These are phyloP conservation scores for Bovichtus diacanthus DNA, from an alignment of 2,797 vertebrate species.

Conservation along the genomic window DNA sequence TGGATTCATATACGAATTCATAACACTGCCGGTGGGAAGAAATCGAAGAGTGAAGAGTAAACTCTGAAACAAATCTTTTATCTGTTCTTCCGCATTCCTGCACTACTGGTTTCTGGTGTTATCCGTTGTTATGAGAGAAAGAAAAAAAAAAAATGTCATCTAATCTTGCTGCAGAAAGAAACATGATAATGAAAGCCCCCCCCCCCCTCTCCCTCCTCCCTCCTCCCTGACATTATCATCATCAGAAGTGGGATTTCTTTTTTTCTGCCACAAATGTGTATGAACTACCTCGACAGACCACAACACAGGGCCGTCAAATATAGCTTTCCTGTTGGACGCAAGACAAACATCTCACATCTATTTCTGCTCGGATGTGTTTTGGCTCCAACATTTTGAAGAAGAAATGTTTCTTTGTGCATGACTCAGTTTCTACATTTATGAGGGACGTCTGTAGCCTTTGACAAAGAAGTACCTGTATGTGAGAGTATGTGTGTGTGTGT, in stretches of 20 bases:
- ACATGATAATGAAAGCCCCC: conserved; percentile 12
- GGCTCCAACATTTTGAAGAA: not conserved
- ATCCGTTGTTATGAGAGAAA: not conserved
- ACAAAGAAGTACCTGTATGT: not conserved
- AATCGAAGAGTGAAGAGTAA: not conserved
- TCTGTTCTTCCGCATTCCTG: not conserved
- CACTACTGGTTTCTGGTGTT: not conserved
- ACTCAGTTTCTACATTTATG: not conserved
- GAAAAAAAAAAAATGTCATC: conserved; percentile 6
- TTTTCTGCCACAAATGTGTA: not conserved
- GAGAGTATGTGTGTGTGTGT: no score
- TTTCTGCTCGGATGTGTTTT: conserved; percentile 8
- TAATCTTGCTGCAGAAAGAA: not conserved
- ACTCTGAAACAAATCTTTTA: conserved; percentile 13
- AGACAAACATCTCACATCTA: not conserved
- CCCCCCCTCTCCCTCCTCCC: no score
- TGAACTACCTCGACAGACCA: not conserved
- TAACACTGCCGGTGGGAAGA: not conserved
- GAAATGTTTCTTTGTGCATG: not conserved
- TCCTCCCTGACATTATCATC: conserved; percentile 8
- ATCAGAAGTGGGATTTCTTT: not conserved
- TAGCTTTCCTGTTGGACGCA: not conserved
- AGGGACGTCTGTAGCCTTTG: not conserved
- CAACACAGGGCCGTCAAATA: not conserved
- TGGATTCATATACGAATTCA: conserved; percentile 33